phyloP scores from a whole-genome alignment of 2,888 invertebrate species.

The Hirtodrosophila duncani region DNA sequence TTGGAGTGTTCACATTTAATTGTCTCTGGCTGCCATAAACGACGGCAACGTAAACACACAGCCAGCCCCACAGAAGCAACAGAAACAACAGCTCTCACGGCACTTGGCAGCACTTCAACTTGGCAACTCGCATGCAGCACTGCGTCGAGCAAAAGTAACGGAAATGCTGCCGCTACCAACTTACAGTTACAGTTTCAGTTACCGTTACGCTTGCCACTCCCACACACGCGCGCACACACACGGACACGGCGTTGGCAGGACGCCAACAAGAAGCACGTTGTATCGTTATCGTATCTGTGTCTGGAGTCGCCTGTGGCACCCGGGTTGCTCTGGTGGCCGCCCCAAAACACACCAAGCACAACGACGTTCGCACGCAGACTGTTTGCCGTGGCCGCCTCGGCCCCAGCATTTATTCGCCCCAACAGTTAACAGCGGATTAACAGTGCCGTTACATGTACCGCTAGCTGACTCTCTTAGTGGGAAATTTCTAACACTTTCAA shows the following conservation, averaged over 20 bases:
- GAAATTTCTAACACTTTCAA: too few species aligned
- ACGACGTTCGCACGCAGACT: slow-evolving; percentile 12
- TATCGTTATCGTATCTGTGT: too few species aligned
- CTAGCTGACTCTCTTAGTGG: too few species aligned
- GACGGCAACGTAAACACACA: neutral
- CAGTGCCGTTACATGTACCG: slow-evolving; percentile 6
- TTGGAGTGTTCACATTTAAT: slow-evolving; percentile 2
- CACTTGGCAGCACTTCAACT: too few species aligned
- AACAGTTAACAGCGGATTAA: neutral
- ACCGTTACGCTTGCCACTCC: neutral
- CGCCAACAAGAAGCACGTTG: too few species aligned
- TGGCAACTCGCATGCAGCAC: too few species aligned
- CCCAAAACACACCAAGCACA: neutral
- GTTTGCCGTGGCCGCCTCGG: neutral
- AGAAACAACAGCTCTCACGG: too few species aligned
- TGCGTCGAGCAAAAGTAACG: too few species aligned
- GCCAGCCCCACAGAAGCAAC: neutral
- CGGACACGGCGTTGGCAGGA: neutral
- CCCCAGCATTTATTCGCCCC: slow-evolving; percentile 9
- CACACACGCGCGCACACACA: neutral
- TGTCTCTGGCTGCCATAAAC: neutral
- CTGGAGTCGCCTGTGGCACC: too few species aligned
- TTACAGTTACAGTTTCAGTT: too few species aligned
- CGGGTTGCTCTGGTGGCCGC: too few species aligned
- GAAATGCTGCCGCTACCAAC: too few species aligned